Evolutionary conservation across 2,113 vertebrate species (phyloP), one percentile per base, ranked within the genome.

Genomic region (Montifringilla adamsi): DNA sequence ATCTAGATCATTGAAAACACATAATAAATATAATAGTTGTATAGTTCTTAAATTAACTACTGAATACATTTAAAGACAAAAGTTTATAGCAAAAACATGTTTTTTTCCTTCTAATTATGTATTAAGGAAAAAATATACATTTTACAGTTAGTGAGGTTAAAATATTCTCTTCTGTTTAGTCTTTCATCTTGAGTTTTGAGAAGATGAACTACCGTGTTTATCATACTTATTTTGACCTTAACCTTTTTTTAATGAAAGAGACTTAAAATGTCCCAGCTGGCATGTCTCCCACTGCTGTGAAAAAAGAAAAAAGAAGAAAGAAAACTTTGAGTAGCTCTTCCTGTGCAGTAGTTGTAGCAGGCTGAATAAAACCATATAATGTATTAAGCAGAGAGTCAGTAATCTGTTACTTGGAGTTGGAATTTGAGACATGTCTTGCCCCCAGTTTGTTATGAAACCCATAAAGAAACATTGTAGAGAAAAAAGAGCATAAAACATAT

Each of bases 241-340:
- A 98, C 95, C 95, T 98, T 97, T 96, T 97, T 97, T 97, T 97
- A 97, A 97, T 98, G 98, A 98, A 98, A 97, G 97, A 96, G 96
- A 96, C 94, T 98, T 98, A 98, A 98, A 98, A 98, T 97, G 76
- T 97, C 95, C 98, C 97, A 98, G 98, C 98, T 98, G 97, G 94
- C 89, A 92, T 73, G 47, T 94, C 91, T 98, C 92, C 94, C 68
- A 74, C 72, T 80, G 93, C 63, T 89, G 78, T 79, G 59, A 1
- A 53, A 35, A 22, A 56, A 13, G 31, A 63, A 84, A 66, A 84
- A 78, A 63, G 49, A 85, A 95, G n/a, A 94, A 90, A 94, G 67
- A 89, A 93, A 82, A 50, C 84, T 62, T 80, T 28, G 49, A 94
- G 75, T 74, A 44, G 72, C 79, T 95, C 80, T 97, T 97, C 89